Evolutionary conservation across 2,888 invertebrate genomes (phyloP), one percentile per base, ranked within the genome.

Genomic region (Mimas tiliae): DNA sequence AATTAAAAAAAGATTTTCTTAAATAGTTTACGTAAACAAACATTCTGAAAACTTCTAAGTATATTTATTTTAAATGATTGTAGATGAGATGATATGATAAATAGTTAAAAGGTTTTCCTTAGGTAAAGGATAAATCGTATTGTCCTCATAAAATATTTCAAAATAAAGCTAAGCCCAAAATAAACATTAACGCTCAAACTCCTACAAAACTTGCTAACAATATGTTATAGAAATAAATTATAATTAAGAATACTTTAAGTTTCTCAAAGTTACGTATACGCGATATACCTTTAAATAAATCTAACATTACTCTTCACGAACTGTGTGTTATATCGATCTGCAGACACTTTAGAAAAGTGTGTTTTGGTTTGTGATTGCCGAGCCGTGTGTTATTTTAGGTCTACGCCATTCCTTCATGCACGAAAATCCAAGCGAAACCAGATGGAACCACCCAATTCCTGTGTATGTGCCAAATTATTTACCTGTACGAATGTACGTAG

Each of bases 391-490:
- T 70, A 69, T 70, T 70, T 69, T 69, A 69, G 69, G 69, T 50
- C 63, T 53, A 64, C 51, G 50, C 53, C 52, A 64, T 38, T 33
- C 67, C 52, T 62, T 47, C 21, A 51, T 19, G 45, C 53, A 48
- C 63, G 63, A 66, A 66, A 66, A 66, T 66, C 68, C 67, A 71
- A 70, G 74, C 69, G 67, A 68, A 78, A 77, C 70, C 71, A 71
- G 69, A 70, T 70, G 70, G 70, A 73, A 72, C 74, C 77, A 76
- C 74, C 71, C 69, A 71, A 80, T 81, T 76, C 75, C 74, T 73
- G 76, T 73, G 66, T 72, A 74, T 71, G 69, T 75, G 76, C 77
- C 76, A 76, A 80, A 82, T 85, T 81, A 85, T 84, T 84, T 80
- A 82, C 84, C 81, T 81, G 77, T 75, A 74, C 68, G 71, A 70